Base-by-base conservation (phyloP, 2,113 vertebrate genomes). In the Pelmatolapia mariae region DNA sequence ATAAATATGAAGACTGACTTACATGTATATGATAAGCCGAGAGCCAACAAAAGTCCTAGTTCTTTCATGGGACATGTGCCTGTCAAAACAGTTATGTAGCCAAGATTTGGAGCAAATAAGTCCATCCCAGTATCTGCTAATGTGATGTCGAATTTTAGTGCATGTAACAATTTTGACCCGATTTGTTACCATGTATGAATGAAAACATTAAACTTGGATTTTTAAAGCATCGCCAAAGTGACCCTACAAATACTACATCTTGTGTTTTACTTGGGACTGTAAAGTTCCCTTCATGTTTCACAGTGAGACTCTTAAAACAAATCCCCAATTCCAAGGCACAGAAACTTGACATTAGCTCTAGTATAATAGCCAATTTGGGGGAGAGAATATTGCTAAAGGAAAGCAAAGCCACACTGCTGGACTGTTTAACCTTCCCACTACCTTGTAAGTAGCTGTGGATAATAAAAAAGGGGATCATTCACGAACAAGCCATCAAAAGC, bases 401-500 rank as follows among this genome's bases (percentile, higher is more conserved):
- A 47, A 22, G 13, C 24, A 31, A 81, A 38, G 19, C 24, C 85
- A 94, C 26, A 90, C 50, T 80, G 19, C 52, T 71, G 47, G 84
- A 50, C n/a, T 43, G 4, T 31, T 24, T 66, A 4, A 80, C 45
- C 83, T 79, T 16, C 24, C 38, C 36, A 10, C 81, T 83, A 87
- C 50, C 54, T 89, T 45, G 36, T 68, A 85, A 40, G 80, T 73
- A 82, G 73, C 56, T 80, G 57, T 86, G 16, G 40, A 81, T 31
- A 45, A 76, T 47, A 22, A 83, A 81, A 71, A 73, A 76, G 7
- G 45, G 45, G 26, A 78, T 52, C n/a, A 85, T 79, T 87, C 79
- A 86, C 24, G 43, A 84, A 92, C 56, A 93, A 94, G 87, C 89
- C 53, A 91, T 88, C 26, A 92, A 91, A 94, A 92, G 87, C 89